A percentile compares a stretch with the other conserved stretches of the same genome.
These are phyloP conservation scores for Pharmacophagus antenor DNA, from an alignment of 2,888 invertebrate genomes.

Conservation along the genomic window DNA sequence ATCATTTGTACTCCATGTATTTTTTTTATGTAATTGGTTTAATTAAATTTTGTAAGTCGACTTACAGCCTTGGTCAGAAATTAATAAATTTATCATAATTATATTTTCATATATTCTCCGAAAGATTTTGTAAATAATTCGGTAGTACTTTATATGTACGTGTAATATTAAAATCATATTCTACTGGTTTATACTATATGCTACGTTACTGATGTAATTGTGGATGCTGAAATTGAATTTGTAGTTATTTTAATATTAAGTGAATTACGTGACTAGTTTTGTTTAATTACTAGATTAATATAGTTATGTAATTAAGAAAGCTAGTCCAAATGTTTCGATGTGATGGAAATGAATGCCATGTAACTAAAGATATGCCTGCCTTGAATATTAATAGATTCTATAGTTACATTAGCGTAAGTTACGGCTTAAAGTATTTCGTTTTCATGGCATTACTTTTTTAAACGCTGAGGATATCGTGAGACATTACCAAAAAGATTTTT, in stretches of 20 bases:
- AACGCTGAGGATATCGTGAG: slow-evolving; percentile 41
- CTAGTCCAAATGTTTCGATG: slow-evolving; percentile 78
- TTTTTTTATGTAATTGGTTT: slow-evolving; percentile 26
- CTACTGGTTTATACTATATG: slow-evolving; percentile 54
- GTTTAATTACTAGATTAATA: slow-evolving; percentile 73
- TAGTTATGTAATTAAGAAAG: slow-evolving; percentile 72
- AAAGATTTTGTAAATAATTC: slow-evolving; percentile 40
- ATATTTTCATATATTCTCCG: slow-evolving; percentile 14
- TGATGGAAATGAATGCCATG: slow-evolving; percentile 76
- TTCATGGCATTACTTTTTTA: slow-evolving; percentile 43
- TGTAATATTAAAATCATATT: slow-evolving; percentile 31
- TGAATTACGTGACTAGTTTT: slow-evolving; percentile 73
- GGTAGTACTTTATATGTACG: slow-evolving; percentile 35
- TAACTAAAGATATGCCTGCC: slow-evolving; percentile 55
- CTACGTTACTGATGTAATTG: slow-evolving; percentile 49
- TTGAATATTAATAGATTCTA: slow-evolving; percentile 34
- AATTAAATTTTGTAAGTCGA: slow-evolving; percentile 22
- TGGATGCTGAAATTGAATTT: slow-evolving; percentile 56
- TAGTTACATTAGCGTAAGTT: slow-evolving; percentile 37
- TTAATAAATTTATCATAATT: slow-evolving; percentile 19
- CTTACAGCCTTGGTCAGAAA: not conserved
- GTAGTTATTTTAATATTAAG: slow-evolving; percentile 53
- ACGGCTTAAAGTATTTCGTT: slow-evolving; percentile 43
- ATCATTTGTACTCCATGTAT: slow-evolving; percentile 34
- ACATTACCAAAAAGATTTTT: slow-evolving; percentile 53